Conservation (phyloP, 2,113 vertebrate species). For the Amphiprion percula region DNA sequence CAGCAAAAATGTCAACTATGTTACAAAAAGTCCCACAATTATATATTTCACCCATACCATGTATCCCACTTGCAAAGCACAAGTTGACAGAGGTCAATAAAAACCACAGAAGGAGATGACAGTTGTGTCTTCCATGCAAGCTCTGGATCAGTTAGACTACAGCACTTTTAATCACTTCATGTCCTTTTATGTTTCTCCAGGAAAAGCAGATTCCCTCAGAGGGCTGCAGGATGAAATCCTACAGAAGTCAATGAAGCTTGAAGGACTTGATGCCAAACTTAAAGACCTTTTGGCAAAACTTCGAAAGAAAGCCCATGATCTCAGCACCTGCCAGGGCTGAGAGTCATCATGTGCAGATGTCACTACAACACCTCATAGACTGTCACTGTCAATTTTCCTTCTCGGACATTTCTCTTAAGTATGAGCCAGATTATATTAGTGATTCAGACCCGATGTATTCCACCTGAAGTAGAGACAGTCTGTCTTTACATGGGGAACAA, state of each 20-base stretch:
- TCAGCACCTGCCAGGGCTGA: constrained; percentile 66
- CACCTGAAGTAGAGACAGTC: no score
- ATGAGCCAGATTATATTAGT: no score
- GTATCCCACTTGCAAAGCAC: no score
- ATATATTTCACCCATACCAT: no score
- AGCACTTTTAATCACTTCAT: background rate
- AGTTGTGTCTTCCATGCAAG: background rate
- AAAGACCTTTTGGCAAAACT: constrained; percentile 82
- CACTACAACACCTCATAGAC: no score
- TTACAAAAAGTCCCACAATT: no score
- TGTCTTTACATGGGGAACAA: no score
- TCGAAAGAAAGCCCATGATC: constrained; percentile 68
- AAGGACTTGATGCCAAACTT: constrained; percentile 82
- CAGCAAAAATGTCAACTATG: no score
- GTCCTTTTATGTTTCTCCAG: constrained; percentile 64
- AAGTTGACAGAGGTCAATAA: no score
- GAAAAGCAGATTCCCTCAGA: constrained; percentile 84
- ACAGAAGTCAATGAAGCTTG: constrained; percentile 78
- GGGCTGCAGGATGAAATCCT: constrained; percentile 80
- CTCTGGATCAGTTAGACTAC: background rate
- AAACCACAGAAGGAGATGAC: background rate
- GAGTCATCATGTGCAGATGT: background rate
- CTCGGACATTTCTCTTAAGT: no score
- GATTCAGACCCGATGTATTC: no score
- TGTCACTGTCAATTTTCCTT: no score